Evolutionary conservation across 1,140 invertebrate genomes (phyloP).

Genomic region (Hylaeus anthracinus): DNA sequence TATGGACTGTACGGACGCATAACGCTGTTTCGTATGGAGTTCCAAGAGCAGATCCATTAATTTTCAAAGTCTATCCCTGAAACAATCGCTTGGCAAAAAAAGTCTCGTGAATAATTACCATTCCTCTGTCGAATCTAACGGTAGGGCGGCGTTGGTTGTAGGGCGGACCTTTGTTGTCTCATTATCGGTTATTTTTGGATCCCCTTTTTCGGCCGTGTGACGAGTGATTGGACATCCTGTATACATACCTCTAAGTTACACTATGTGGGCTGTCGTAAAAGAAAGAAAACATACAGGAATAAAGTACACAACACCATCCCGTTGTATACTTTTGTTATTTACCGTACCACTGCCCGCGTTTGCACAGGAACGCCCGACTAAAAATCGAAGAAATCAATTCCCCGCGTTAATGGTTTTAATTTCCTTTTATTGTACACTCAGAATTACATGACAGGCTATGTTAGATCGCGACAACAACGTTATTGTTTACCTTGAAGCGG

Average conservation of each 20-base stretch:
- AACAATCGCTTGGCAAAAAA: no score
- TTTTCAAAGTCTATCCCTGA: no score
- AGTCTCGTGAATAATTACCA: background rate
- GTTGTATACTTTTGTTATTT: background rate
- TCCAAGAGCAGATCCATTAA: no score
- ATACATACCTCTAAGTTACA: background rate
- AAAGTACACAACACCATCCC: background rate
- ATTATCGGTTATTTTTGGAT: no score
- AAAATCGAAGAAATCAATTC: constrained; percentile 22
- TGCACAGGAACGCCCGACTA: background rate
- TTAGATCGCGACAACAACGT: constrained; percentile 24
- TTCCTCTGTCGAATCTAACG: background rate
- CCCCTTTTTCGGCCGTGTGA: no score
- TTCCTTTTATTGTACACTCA: constrained; percentile 38
- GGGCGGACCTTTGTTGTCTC: no score
- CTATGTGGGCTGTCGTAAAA: background rate
- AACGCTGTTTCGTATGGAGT: no score
- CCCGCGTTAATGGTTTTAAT: constrained; percentile 9
- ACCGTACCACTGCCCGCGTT: no score
- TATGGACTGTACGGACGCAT: no score
- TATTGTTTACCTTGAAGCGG: constrained; percentile 24
- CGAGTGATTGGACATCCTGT: no score
- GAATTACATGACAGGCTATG: constrained; percentile 39
- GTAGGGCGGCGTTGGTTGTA: no score
- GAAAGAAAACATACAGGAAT: background rate